Conservation (phyloP, 2,888 invertebrate genomes). For the Apotomis capreana region DNA sequence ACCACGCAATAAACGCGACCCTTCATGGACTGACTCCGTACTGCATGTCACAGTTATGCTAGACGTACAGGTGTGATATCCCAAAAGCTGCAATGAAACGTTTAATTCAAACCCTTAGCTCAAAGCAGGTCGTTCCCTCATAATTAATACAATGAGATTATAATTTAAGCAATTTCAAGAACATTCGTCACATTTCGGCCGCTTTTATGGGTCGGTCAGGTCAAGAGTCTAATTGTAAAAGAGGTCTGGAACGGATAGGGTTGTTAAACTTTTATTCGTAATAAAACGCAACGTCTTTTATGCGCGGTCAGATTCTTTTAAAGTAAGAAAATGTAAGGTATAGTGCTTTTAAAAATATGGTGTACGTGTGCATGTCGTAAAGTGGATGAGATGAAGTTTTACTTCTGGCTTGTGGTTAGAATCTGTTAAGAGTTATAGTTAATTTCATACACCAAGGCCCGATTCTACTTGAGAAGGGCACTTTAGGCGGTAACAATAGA, state of each 20-base stretch:
- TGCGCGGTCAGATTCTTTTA: conserved; percentile 11
- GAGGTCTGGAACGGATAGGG: conserved; percentile 15
- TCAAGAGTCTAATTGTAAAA: conserved; percentile 14
- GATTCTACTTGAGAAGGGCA: too few relatives aligned
- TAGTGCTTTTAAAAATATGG: background rate
- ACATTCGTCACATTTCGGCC: conserved; percentile 18
- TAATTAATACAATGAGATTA: conserved; percentile 30
- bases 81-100: too few relatives aligned
- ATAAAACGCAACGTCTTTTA: conserved; percentile 23
- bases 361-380: background rate
- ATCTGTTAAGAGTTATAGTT: too few relatives aligned
- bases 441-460: too few relatives aligned
- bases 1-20: too few relatives aligned
- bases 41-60: too few relatives aligned
- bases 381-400: too few relatives aligned
- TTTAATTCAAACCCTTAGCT: background rate
- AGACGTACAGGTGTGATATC: too few relatives aligned
- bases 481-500: too few relatives aligned
- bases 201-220: conserved; percentile 19
- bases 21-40: too few relatives aligned
- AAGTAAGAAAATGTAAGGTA: conserved; percentile 3
- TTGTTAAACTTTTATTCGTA: conserved; percentile 29
- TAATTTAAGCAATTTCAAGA: conserved; percentile 28
- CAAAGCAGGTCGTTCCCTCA: background rate
- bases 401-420: too few relatives aligned